phyloP scores from a whole-genome alignment of 2,888 invertebrate species.

The Strigamia transsilvanica region DNA sequence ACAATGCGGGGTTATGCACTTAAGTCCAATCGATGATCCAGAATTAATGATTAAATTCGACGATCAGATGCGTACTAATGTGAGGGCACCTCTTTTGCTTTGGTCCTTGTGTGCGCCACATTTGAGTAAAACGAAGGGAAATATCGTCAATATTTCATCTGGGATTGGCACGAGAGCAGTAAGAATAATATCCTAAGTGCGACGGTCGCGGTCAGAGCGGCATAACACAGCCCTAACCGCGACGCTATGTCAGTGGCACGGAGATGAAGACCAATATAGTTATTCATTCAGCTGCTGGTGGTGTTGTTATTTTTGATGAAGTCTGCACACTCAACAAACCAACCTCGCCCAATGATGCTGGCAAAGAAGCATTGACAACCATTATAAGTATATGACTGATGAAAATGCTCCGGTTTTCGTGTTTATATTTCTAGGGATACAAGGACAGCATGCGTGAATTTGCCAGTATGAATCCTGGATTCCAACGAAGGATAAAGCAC shows the following conservation, averaged over 20 bases:
- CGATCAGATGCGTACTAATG: background rate
- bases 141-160: constrained; percentile 6
- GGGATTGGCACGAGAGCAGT: background rate
- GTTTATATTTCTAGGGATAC: constrained; percentile 46
- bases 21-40: background rate
- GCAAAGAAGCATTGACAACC: constrained; percentile 51
- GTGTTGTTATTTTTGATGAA: constrained; percentile 51
- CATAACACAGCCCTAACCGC: no score
- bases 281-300: constrained; percentile 41
- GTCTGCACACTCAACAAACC: constrained; percentile 50
- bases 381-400: constrained; percentile 51
- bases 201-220: no score
- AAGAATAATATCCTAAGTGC: no score
- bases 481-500: constrained; percentile 31
- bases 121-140: background rate
- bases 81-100: background rate
- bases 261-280: constrained; percentile 46
- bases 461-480: constrained; percentile 51
- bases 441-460: constrained; percentile 28
- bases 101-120: background rate
- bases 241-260: constrained; percentile 37
- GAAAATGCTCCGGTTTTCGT: constrained; percentile 47
- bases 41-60: no score
- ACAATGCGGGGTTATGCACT: background rate
- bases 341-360: constrained; percentile 29